Evolutionary conservation across 2,888 invertebrate genomes (phyloP).

Genomic region (Meganola albula): DNA sequence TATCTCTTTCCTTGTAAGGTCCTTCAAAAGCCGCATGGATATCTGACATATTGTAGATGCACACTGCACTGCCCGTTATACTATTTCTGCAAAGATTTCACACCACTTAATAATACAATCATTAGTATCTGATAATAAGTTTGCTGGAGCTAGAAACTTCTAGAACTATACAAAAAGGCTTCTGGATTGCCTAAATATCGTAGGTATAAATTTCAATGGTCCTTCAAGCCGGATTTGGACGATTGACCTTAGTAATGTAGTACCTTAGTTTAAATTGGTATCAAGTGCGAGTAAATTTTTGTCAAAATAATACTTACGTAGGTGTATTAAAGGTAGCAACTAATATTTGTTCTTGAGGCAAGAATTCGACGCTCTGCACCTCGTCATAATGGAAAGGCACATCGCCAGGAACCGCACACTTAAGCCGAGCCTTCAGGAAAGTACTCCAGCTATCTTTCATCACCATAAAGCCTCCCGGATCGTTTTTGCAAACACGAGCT

Average conservation of each 20-base stretch:
- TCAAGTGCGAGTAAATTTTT: no score
- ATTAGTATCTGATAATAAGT: neutral
- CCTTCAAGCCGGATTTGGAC: no score
- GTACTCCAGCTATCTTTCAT: constrained; percentile 94
- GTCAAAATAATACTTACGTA: constrained; percentile 77
- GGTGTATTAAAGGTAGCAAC: constrained; percentile 92
- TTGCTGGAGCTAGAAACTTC: no score
- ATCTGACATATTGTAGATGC: constrained; percentile 90
- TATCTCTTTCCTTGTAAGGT: constrained; percentile 90
- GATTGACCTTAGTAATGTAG: no score
- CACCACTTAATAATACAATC: neutral
- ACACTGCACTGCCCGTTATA: constrained; percentile 94
- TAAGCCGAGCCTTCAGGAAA: constrained; percentile 89
- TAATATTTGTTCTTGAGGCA: constrained; percentile 85
- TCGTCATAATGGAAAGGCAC: constrained; percentile 93
- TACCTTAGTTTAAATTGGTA: no score
- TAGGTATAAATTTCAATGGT: no score
- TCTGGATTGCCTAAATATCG: no score
- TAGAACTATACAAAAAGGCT: no score
- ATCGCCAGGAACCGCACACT: constrained; percentile 89
- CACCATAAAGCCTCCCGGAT: constrained; percentile 86
- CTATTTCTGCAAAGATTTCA: constrained; percentile 79
- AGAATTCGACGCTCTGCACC: constrained; percentile 89
- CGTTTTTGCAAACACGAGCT: constrained; percentile 94
- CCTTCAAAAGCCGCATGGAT: constrained; percentile 90